A percentile compares a stretch with the other conserved stretches of the same genome.
Conservation (phyloP, 2,888 invertebrate species). For the Rhagophthalmus giganteus region DNA sequence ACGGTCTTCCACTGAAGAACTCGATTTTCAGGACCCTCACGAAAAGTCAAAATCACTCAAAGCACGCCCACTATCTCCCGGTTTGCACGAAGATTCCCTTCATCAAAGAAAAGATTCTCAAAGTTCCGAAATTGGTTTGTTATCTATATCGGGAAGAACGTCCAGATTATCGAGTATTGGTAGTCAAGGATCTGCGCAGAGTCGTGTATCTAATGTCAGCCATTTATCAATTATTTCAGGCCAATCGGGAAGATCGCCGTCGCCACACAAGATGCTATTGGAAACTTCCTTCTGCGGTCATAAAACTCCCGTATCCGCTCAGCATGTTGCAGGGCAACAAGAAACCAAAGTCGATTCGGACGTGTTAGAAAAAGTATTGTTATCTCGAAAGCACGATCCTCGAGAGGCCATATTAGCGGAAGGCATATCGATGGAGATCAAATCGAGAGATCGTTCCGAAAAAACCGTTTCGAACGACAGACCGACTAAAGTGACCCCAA, state of each 20-base stretch:
- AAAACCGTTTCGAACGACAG: slow-evolving; percentile 15
- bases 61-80: slow-evolving; percentile 50
- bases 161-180: slow-evolving; percentile 82
- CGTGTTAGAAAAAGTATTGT: slow-evolving; percentile 59
- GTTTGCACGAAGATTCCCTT: slow-evolving; percentile 42
- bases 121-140: slow-evolving; percentile 75
- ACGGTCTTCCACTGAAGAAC: slow-evolving; percentile 85
- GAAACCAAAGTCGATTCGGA: slow-evolving; percentile 54
- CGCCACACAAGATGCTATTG: slow-evolving; percentile 87
- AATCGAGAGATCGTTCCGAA: slow-evolving; percentile 12
- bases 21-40: slow-evolving; percentile 75
- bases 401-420: slow-evolving; percentile 67
- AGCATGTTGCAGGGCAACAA: slow-evolving; percentile 35
- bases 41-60: slow-evolving; percentile 44
- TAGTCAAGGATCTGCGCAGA: slow-evolving; percentile 65
- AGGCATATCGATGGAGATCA: slow-evolving; percentile 58
- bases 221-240: slow-evolving; percentile 62
- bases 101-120: slow-evolving; percentile 58
- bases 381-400: slow-evolving; percentile 67
- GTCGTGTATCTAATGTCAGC: slow-evolving; percentile 59
- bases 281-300: slow-evolving; percentile 91
- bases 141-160: slow-evolving; percentile 77
- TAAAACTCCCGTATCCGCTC: slow-evolving; percentile 62
- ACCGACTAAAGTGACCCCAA: not conserved
- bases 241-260: slow-evolving; percentile 64